A percentile compares a stretch with the other conserved stretches of the same genome.
phyloP scores from a whole-genome alignment of 2,113 vertebrate species.

The Poeciliopsis retropinna region DNA sequence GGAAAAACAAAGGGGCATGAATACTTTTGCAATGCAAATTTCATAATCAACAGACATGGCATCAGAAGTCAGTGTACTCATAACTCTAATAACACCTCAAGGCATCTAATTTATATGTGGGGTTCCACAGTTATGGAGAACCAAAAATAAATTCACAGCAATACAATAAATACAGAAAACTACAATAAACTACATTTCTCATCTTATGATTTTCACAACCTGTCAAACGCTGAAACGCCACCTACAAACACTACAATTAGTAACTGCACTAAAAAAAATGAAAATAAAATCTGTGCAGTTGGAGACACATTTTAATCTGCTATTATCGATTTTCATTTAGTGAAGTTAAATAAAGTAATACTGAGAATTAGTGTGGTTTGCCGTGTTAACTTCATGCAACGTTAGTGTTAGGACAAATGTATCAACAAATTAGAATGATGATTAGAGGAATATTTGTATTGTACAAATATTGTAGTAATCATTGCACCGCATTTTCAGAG shows the following conservation, averaged over 20 bases:
- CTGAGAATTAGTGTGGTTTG: background rate
- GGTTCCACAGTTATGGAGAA: background rate
- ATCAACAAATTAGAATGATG: background rate
- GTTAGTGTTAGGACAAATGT: background rate
- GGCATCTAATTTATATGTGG: background rate
- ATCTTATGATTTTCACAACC: background rate
- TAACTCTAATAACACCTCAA: rapidly evolving
- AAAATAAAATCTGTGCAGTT: background rate
- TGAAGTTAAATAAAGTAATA: background rate
- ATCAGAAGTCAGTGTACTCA: background rate
- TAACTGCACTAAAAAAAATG: background rate
- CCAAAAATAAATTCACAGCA: slow-evolving; percentile 17
- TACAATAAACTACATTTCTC: background rate
- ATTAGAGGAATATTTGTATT: background rate
- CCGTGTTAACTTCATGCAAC: background rate
- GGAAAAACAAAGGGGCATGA: background rate
- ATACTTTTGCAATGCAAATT: background rate
- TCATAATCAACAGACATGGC: background rate
- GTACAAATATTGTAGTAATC: background rate
- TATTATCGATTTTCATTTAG: background rate
- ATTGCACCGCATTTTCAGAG: background rate
- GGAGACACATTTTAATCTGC: background rate
- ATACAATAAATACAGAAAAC: background rate
- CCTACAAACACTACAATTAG: background rate
- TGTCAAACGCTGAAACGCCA: background rate